Percentiles rank a stretch among this genome's conserved stretches.
Evolutionary conservation across 2,113 vertebrate species (phyloP).

Genomic region (Noturus placidus): DNA sequence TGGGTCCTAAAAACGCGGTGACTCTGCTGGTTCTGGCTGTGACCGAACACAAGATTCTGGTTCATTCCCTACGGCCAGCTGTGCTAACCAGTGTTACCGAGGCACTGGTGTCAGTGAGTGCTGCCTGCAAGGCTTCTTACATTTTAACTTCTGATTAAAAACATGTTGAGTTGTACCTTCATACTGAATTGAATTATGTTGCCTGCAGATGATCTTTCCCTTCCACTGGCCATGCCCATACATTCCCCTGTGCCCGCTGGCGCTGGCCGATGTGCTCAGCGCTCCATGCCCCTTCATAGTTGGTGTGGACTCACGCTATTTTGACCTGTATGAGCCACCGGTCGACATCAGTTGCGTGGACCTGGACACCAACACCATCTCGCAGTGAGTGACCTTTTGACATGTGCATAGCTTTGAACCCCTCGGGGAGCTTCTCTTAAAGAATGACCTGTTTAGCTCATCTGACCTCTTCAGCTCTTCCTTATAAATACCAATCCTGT

Average conservation of each 20-base stretch:
- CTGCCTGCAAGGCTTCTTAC: neutral
- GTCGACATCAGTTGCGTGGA: conserved; percentile 96
- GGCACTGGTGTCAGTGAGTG: conserved; percentile 94
- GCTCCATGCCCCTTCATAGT: conserved; percentile 97
- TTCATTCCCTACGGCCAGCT: conserved; percentile 93
- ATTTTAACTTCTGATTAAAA: neutral
- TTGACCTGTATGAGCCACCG: conserved; percentile 95
- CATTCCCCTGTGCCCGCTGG: conserved; percentile 94
- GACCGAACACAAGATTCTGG: conserved; percentile 97
- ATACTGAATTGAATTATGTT: conserved; percentile 1
- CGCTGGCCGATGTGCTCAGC: conserved; percentile 93
- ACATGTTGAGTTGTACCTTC: neutral
- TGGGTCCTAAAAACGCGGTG: conserved; percentile 93
- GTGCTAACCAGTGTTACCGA: conserved; percentile 97
- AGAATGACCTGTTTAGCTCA: conserved; percentile 34
- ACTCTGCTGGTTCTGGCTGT: conserved; percentile 92
- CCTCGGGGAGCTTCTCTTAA: neutral
- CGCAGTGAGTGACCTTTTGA: conserved; percentile 84
- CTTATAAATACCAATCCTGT: neutral
- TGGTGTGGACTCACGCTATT: conserved; percentile 96
- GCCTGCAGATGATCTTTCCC: conserved; percentile 93
- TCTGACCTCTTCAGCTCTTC: conserved; percentile 2
- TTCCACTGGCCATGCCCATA: conserved; percentile 99
- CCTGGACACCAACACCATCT: conserved; percentile 98
- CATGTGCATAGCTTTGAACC: conserved; percentile 32